Evolutionary conservation across 2,113 vertebrate genomes (phyloP), one percentile per base, ranked within the genome.

Genomic region (Cinclus mexicanus): DNA sequence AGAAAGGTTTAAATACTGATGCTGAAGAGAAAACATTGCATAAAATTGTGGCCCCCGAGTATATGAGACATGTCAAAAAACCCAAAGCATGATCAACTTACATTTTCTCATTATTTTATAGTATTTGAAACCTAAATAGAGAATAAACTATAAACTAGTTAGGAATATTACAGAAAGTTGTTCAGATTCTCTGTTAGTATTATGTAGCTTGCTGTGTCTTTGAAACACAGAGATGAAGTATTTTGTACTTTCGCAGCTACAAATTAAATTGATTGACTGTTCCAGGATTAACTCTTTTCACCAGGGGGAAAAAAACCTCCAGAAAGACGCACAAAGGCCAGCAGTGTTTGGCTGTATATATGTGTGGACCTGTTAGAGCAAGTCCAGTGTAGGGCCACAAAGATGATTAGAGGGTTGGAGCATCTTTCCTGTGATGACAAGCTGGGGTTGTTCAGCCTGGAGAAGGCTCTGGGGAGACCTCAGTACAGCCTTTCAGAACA

Each of bases 231-330:
- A 47, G 42, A n/a, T 83, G 3, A 91, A 20, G 8, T 79, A 35
- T 22, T 78, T 71, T 28, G 4, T 85, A 21, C 8, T 79, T 90
- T 12, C 6, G 5, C 35, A 46, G 33, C 37, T 71, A 63, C 15
- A 76, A 39, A 77, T 87, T 55, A 50, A 69, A 59, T 29, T 23
- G 18, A 52, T 79, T 82, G 42, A 75, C 18, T 67, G 47, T 59
- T 91, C 11, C 33, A 44, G 35, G 35, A 68, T 46, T 50, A 84
- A 47, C 9, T 77, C 3, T 81, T 74, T 64, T 49, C n/a, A 78
- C 31, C 6, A 21, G 16, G 17, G 17, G 13, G 9, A 0, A 14
- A 50, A 64, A 33, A 47, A 0, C 11, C 1, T 55, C 15, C 8
- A 63, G 22, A 64, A 79, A 74, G 18, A n/a, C 47, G 47, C 20